Conservation (phyloP, 2,797 vertebrate species). For the Synanceia verrucosa region DNA sequence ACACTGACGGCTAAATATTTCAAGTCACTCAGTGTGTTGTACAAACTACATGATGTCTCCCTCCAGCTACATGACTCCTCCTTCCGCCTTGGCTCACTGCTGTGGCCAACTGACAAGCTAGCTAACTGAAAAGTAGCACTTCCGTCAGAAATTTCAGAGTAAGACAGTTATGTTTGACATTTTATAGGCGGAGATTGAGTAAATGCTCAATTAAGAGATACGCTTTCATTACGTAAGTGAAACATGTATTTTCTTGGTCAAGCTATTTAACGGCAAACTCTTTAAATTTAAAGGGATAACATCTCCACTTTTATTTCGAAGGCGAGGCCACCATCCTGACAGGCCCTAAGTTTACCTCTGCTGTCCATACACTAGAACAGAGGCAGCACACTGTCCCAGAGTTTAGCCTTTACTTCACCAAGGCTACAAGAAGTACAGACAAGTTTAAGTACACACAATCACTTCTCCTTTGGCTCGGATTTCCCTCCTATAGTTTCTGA, state of each 20-base stretch:
- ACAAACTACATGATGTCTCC: constrained; percentile 55
- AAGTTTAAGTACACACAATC: not conserved
- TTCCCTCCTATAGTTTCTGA: not conserved
- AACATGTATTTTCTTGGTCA: rapidly evolving
- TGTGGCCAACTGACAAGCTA: constrained; percentile 31
- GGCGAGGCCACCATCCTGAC: not conserved
- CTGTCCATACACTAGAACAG: not conserved
- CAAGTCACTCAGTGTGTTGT: constrained; percentile 11
- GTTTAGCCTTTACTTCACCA: constrained; percentile 56
- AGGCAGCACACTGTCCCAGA: constrained; percentile 8
- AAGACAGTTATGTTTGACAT: not conserved
- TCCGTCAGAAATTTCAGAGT: constrained; percentile 45
- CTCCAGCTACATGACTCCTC: constrained; percentile 29
- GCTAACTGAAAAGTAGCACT: rapidly evolving
- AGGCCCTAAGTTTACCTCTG: constrained; percentile 2
- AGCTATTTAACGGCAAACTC: rapidly evolving
- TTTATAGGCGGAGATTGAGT: not conserved
- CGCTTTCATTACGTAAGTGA: rapidly evolving
- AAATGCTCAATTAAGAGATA: not conserved
- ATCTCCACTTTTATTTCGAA: constrained; percentile 44
- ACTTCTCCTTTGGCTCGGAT: not conserved
- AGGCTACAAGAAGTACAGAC: constrained; percentile 23
- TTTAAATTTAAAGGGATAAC: not conserved
- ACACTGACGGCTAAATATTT: not conserved
- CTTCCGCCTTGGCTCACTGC: constrained; percentile 31